These are phyloP conservation scores for Phalloptychus januarius DNA, from an alignment of 2,797 vertebrate genomes.

Conservation along the genomic window DNA sequence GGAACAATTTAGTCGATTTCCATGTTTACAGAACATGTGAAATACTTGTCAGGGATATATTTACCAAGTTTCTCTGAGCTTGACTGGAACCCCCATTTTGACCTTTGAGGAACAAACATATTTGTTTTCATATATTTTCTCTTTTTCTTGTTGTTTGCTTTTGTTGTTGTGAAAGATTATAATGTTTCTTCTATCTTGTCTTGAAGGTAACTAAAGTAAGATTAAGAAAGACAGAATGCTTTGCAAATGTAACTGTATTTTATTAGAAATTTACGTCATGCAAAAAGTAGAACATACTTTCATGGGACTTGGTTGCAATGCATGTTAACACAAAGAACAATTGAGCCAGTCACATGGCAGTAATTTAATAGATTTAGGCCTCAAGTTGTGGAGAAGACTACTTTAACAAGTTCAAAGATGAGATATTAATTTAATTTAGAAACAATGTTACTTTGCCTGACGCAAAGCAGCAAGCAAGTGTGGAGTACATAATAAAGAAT, in stretches of 20 bases:
- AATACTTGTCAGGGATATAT: neutral
- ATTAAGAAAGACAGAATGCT: neutral
- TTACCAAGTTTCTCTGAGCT: slow-evolving; percentile 24
- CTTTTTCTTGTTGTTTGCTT: neutral
- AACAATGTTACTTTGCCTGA: neutral
- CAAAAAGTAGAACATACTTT: too few relatives aligned
- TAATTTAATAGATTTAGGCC: neutral
- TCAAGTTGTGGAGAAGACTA: neutral
- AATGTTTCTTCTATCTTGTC: neutral
- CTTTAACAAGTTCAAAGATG: neutral
- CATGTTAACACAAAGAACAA: neutral
- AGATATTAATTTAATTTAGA: neutral
- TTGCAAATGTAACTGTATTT: neutral
- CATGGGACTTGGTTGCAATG: neutral
- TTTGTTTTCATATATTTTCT: neutral
- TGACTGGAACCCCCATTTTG: neutral
- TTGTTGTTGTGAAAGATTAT: neutral
- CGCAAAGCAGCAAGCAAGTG: too few relatives aligned
- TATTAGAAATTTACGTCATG: neutral
- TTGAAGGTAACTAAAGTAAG: neutral
- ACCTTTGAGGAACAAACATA: slow-evolving; percentile 10
- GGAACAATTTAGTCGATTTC: neutral
- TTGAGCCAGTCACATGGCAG: neutral
- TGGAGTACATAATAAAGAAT: neutral
- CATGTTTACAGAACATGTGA: neutral